Conservation (phyloP, 2,888 invertebrate species). For the Volucella zonaria region DNA sequence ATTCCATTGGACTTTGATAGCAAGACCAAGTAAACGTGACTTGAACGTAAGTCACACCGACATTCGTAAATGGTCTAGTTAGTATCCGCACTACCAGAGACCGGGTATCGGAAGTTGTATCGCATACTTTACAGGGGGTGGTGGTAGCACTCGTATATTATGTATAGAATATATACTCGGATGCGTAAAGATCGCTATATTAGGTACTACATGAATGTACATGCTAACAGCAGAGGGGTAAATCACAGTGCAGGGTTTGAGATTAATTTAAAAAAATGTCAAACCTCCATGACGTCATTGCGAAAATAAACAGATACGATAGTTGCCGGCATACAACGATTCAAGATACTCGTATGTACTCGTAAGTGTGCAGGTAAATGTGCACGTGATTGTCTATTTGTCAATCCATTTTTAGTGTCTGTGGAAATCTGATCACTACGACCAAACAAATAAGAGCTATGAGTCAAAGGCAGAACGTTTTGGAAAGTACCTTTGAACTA, state of each 20-base stretch:
- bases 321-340: too few species aligned
- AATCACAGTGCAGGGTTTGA: not conserved
- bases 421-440: too few species aligned
- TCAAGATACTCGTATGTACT: too few species aligned
- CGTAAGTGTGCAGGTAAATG: not conserved
- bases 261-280: conserved; percentile 5
- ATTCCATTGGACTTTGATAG: conserved; percentile 28
- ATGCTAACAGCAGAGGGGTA: not conserved
- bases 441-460: too few species aligned
- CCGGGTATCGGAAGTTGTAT: too few species aligned
- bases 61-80: not conserved
- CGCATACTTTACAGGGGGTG: too few species aligned
- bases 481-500: too few species aligned
- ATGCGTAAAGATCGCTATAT: not conserved
- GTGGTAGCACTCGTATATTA: too few species aligned
- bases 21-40: not conserved
- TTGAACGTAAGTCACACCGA: not conserved
- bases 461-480: too few species aligned
- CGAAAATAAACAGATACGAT: conserved; percentile 6
- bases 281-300: conserved; percentile 28
- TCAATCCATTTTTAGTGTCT: not conserved
- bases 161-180: not conserved
- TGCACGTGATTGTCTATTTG: conserved; percentile 1
- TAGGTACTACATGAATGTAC: not conserved
- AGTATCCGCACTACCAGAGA: not conserved